Percentiles rank a stretch among this genome's conserved stretches.
Evolutionary conservation across 2,797 vertebrate species (phyloP).

Genomic region (Vespertilio murinus): DNA sequence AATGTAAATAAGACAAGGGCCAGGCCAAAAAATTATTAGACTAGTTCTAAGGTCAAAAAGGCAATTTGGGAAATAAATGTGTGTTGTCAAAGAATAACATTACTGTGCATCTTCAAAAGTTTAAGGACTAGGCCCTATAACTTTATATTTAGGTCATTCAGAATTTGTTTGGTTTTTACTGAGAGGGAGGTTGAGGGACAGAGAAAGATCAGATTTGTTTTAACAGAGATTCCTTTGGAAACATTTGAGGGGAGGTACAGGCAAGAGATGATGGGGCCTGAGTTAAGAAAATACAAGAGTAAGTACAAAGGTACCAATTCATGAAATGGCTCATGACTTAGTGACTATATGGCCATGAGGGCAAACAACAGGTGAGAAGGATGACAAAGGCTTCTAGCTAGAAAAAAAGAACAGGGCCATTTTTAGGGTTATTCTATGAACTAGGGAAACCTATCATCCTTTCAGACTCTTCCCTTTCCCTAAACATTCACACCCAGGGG

Average conservation of each 20-base stretch:
- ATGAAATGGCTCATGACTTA: neutral
- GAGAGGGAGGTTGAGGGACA: neutral
- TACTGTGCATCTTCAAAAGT: neutral
- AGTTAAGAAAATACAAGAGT: neutral
- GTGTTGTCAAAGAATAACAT: neutral
- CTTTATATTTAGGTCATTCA: neutral
- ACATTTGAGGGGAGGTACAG: neutral
- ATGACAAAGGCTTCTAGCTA: neutral
- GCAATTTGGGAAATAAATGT: neutral
- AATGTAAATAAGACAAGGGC: neutral
- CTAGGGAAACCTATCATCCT: neutral
- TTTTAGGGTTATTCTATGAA: neutral
- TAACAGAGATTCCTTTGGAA: neutral
- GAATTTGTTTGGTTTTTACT: neutral
- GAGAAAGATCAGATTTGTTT: neutral
- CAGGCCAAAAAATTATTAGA: neutral
- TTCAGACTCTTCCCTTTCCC: neutral
- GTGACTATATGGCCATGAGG: neutral
- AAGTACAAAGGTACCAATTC: neutral
- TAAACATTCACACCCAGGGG: neutral
- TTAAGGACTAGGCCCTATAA: neutral
- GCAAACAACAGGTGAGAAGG: neutral
- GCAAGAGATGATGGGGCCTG: neutral
- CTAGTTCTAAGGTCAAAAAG: neutral
- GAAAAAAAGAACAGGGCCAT: neutral